phyloP scores from a whole-genome alignment of 2,113 vertebrate species.

The Oxygymnocypris stewartii region DNA sequence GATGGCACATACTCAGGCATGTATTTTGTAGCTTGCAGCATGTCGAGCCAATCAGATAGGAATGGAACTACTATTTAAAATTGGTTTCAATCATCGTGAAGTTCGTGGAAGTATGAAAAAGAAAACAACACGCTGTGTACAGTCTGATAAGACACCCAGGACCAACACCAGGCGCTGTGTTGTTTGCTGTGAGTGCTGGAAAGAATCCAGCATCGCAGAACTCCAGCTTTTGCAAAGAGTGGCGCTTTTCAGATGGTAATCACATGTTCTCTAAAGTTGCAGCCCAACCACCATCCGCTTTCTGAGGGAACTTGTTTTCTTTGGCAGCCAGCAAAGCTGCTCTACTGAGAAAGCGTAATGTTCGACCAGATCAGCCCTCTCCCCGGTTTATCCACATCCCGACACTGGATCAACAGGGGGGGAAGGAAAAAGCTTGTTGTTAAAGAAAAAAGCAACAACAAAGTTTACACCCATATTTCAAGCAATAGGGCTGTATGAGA shows the following conservation, averaged over 20 bases:
- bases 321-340: slow-evolving; percentile 62
- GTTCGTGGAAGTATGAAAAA: slow-evolving; percentile 49
- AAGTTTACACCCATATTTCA: slow-evolving; percentile 9
- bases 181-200: slow-evolving; percentile 49
- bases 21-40: slow-evolving; percentile 59
- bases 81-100: slow-evolving; percentile 50
- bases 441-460: slow-evolving; percentile 13
- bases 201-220: slow-evolving; percentile 45
- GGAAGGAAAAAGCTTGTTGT: slow-evolving; percentile 20
- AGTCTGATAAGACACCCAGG: slow-evolving; percentile 62
- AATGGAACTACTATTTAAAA: slow-evolving; percentile 19
- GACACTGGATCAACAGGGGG: neutral
- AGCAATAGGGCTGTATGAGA: slow-evolving; percentile 14
- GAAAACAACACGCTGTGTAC: slow-evolving; percentile 32
- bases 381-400: slow-evolving; percentile 32
- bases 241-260: slow-evolving; percentile 70
- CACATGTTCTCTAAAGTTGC: slow-evolving; percentile 62
- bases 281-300: slow-evolving; percentile 64
- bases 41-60: slow-evolving; percentile 58
- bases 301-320: slow-evolving; percentile 68
- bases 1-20: slow-evolving; percentile 43
- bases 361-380: slow-evolving; percentile 41
- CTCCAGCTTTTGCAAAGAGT: slow-evolving; percentile 40
- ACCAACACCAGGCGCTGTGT: slow-evolving; percentile 24
- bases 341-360: slow-evolving; percentile 55